Base-by-base conservation (phyloP, 2,797 vertebrate genomes). In the Tapera naevia region DNA sequence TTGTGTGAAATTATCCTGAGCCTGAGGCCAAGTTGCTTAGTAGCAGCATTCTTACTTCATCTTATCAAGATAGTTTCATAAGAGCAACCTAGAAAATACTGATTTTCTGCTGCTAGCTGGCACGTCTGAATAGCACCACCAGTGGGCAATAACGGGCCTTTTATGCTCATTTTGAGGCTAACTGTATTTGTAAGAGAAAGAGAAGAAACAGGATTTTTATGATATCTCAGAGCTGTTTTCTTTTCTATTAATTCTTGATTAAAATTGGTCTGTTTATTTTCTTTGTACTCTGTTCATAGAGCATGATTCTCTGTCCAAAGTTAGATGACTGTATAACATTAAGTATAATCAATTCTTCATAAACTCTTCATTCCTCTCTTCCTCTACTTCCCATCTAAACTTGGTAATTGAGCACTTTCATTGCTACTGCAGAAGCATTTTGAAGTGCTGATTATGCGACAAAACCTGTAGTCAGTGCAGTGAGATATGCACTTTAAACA, bases 111-210 rank as follows among this genome's bases (percentile, higher is more conserved):
- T 30, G 8, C 62, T 74, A 22, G 30, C 9, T 46, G 46, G 23
- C 57, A 81, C 94, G 37, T 61, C 92, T 70, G 56, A 78, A 18
- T 78, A 58, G 32, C 24, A 74, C 93, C 90, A 93, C 84, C 76
- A 91, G 95, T 84, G 92, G 97, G 95, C 95, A 93, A 54, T 62
- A 85, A 91, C 11, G 37, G 81, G 45, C 85, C 78, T 96, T 81
- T 84, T 91, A 92, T 83, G 43, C 46, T 64, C 50, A 21, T 71
- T 54, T 92, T 56, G 41, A 86, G 57, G 33, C 32, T 91, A 58
- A 54, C 58, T 27, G 7, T 45, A 28, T 73, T 51, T 32, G 13
- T 32, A 25, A 82, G 8, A n/a, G 66, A 74, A 43, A 76, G 74
- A 91, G 16, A 57, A 80, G 21, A 66, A 56, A 78, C 4, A 73